phyloP scores from a whole-genome alignment of 2,888 invertebrate genomes.

The Caenorhabditis drosophilae region DNA sequence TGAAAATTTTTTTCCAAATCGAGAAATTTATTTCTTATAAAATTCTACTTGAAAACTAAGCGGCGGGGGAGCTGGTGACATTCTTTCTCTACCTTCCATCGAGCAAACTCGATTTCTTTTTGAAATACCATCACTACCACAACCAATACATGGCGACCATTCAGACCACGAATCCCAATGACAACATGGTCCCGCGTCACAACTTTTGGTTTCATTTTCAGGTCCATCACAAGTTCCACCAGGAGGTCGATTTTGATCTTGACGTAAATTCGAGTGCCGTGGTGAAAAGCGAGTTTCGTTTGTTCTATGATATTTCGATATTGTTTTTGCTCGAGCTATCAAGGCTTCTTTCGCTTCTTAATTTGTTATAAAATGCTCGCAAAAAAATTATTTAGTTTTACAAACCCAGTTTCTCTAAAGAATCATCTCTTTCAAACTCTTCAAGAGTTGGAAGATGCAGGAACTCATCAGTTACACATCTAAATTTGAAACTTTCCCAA shows the following conservation, averaged over 20 bases:
- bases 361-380: not conserved
- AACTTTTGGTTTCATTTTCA: conserved; percentile 47
- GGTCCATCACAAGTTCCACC: conserved; percentile 53
- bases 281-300: conserved; percentile 11
- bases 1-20: too few species aligned
- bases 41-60: conserved; percentile 37
- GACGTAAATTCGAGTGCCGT: conserved; percentile 14
- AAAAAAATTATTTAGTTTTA: not conserved
- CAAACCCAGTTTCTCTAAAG: conserved; percentile 30
- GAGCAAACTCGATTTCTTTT: conserved; percentile 39
- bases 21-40: conserved; percentile 1
- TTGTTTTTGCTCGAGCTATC: conserved; percentile 38
- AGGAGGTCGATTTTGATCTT: conserved; percentile 18
- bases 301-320: conserved; percentile 28
- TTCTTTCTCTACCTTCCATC: too few species aligned
- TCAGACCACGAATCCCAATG: conserved; percentile 50
- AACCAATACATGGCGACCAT: conserved; percentile 52
- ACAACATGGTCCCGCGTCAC: conserved; percentile 57
- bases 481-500: not conserved
- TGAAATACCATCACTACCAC: conserved; percentile 37
- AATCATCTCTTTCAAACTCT: conserved; percentile 46
- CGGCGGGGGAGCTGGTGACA: conserved; percentile 28
- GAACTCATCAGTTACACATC: conserved; percentile 55
- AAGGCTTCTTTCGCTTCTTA: conserved; percentile 36
- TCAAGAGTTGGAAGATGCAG: conserved; percentile 49